Conservation (phyloP, 2,888 invertebrate genomes). For the Oscheius sp. region DNA sequence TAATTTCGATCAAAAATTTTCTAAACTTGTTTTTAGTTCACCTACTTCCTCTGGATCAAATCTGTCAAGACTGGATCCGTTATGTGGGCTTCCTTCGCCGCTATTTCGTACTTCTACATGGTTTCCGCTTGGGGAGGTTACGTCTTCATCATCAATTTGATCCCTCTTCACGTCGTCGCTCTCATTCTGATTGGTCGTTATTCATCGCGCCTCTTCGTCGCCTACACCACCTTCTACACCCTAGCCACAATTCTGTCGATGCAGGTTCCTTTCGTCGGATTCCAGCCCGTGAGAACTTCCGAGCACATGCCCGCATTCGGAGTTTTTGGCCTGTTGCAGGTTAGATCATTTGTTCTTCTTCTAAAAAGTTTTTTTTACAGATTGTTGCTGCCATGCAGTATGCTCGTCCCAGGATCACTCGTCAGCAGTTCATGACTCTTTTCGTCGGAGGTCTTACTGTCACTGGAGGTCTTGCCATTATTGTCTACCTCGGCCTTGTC, state of each 20-base stretch:
- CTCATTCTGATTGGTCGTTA: slow-evolving; percentile 83
- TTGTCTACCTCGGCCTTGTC: slow-evolving; percentile 76
- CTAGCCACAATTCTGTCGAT: slow-evolving; percentile 93
- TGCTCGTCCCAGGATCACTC: slow-evolving; percentile 65
- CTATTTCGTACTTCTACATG: slow-evolving; percentile 99
- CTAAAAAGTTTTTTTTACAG: slow-evolving; percentile 40
- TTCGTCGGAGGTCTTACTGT: slow-evolving; percentile 81
- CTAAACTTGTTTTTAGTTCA: slow-evolving; percentile 80
- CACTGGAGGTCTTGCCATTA: slow-evolving; percentile 85
- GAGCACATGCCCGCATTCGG: slow-evolving; percentile 99
- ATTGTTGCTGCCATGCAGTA: slow-evolving; percentile 69
- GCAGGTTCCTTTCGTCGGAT: slow-evolving; percentile 87
- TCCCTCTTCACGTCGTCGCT: slow-evolving; percentile 95
- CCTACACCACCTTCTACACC: slow-evolving; percentile 96
- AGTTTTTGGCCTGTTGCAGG: slow-evolving; percentile 92
- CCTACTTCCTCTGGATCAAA: slow-evolving; percentile 97
- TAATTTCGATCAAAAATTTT: neutral
- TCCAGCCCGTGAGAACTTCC: slow-evolving; percentile 97
- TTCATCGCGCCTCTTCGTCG: slow-evolving; percentile 75
- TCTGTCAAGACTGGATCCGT: slow-evolving; percentile 96
- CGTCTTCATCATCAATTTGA: slow-evolving; percentile 98
- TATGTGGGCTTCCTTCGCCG: slow-evolving; percentile 93
- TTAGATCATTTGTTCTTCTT: slow-evolving; percentile 86
- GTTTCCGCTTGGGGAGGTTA: slow-evolving; percentile 99
- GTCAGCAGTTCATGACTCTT: slow-evolving; percentile 78